Conservation (phyloP, 2,797 vertebrate genomes). For the Alosa sapidissima region DNA sequence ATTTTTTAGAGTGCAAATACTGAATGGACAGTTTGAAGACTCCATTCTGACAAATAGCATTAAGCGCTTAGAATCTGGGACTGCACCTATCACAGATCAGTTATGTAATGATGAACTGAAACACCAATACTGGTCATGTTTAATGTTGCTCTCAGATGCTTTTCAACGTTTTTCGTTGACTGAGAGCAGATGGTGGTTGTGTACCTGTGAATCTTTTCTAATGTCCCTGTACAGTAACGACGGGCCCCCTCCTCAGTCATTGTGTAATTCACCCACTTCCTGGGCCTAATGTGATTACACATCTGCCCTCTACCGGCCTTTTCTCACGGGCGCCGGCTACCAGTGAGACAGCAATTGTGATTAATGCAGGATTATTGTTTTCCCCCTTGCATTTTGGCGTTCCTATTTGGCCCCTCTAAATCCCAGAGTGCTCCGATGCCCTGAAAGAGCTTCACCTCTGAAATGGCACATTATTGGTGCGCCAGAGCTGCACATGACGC, state of each 20-base stretch:
- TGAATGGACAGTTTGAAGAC: no score
- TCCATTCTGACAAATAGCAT: not conserved
- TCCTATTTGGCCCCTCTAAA: slow-evolving; percentile 60
- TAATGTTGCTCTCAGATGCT: not conserved
- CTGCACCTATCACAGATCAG: not conserved
- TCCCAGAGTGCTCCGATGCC: slow-evolving; percentile 58
- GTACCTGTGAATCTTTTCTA: not conserved
- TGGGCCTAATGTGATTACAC: slow-evolving; percentile 3
- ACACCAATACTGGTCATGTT: not conserved
- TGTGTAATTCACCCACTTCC: not conserved
- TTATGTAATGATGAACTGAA: not conserved
- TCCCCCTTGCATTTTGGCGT: slow-evolving; percentile 49
- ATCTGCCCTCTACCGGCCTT: slow-evolving; percentile 5
- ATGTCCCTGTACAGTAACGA: not conserved
- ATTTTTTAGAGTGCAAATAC: not conserved
- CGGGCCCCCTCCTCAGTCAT: not conserved
- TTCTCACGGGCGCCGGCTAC: not conserved
- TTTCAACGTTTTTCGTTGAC: not conserved
- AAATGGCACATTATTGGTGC: slow-evolving; percentile 49
- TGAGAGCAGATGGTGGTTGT: not conserved
- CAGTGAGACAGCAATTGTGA: slow-evolving; percentile 49
- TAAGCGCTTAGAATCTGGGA: no score
- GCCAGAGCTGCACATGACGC: slow-evolving; percentile 35
- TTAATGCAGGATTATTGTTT: slow-evolving; percentile 67
- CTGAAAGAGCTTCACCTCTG: slow-evolving; percentile 46